Evolutionary conservation across 2,797 vertebrate species (phyloP).

Genomic region (Eremophila alpestris): DNA sequence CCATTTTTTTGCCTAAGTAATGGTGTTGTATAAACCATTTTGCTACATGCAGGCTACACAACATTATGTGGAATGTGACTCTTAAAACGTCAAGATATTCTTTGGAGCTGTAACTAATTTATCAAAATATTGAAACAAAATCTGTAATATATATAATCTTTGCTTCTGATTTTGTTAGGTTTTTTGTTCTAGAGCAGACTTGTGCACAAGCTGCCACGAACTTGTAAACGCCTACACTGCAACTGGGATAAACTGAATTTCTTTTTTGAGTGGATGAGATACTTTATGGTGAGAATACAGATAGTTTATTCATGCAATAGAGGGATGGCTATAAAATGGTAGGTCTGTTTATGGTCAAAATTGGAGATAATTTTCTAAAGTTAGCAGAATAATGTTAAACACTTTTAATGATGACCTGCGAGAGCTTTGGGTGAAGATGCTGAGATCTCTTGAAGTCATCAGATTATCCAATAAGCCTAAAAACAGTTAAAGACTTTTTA

Average conservation of each 20-base stretch:
- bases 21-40: neutral
- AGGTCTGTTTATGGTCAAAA: constrained; percentile 7
- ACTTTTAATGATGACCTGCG: neutral
- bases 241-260: neutral
- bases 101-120: neutral
- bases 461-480: neutral
- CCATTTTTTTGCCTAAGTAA: neutral
- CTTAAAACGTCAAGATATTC: neutral
- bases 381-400: neutral
- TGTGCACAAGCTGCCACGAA: neutral
- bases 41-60: neutral
- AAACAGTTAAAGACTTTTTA: neutral
- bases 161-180: neutral
- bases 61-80: neutral
- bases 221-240: neutral
- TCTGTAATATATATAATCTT: neutral
- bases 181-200: neutral
- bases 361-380: neutral
- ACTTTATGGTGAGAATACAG: neutral
- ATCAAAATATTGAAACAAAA: neutral
- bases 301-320: neutral
- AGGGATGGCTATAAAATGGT: neutral
- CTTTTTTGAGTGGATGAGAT: neutral
- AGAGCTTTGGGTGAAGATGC: neutral
- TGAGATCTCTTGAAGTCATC: neutral